Base-by-base conservation (phyloP, 2,888 invertebrate genomes). In the Isotomurus palustris region DNA sequence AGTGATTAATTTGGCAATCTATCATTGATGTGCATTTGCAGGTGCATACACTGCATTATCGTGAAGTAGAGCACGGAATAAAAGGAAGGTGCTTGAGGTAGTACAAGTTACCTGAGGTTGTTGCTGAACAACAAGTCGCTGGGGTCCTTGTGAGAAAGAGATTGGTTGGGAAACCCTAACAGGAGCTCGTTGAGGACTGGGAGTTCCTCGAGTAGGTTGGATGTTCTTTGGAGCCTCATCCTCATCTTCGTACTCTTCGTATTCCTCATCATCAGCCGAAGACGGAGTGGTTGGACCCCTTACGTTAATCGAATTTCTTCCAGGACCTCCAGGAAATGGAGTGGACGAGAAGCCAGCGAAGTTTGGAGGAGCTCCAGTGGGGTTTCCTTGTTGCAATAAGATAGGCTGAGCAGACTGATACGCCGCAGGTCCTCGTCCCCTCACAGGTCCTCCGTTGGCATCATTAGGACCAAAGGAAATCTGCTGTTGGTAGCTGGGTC, bases 191-290 rank as follows among this genome's bases (percentile, higher is more conserved):
- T 59, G 60, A 40, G 59, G 50, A 40, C 58, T 53, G 21, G 50
- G 45, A 12, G 57, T 25, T 24, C 58, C 44, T 50, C 43, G 44
- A 17, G 40, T 19, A 29, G 44, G 55, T 47, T 51, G 54, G 47
- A 35, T 51, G 35, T 44, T 41, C 14, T 25, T 43, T 24, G 59
- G 50, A 56, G 56, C 58, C 57, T 68, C 69, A 22, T 70, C 70
- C 6, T 70, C 70, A 48, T 70, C 68, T 43, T 70, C 70, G 21
- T 70, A 69, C 32, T 67, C 64, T 44, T 70, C 68, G 32, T 70
- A 69, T 32, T 70, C 70, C 27, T 70, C 70, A n/a, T 70, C 70
- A 17, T 66, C 67, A 29, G 62, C 56, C 10, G 61, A 49, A 36
- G 62, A 27, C 3, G 44, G 36, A 12, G 51, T 21, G 1, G 50